Percentiles rank a stretch among this genome's conserved stretches.
Evolutionary conservation across 1,140 invertebrate genomes (phyloP).

Genomic region (Panagrolaimus sp.): DNA sequence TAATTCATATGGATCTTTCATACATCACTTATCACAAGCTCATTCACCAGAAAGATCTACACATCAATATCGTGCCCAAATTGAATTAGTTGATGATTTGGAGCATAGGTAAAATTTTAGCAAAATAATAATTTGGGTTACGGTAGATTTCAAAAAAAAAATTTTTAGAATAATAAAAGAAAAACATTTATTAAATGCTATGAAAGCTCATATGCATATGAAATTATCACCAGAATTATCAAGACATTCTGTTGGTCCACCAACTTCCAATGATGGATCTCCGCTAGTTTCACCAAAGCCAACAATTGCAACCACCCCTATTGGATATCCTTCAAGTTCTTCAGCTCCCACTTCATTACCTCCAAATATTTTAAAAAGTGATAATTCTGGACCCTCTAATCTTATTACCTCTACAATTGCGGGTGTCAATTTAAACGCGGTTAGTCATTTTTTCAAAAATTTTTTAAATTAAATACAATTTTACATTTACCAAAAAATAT

Average conservation of each 20-base stretch:
- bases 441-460: background rate
- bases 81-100: constrained; percentile 52
- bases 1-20: constrained; percentile 44
- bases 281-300: constrained; percentile 27
- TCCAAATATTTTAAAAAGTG: constrained; percentile 30
- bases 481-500: too few species aligned
- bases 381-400: constrained; percentile 34
- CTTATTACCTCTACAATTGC: constrained; percentile 10
- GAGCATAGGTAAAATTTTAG: constrained; percentile 33
- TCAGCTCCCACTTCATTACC: constrained; percentile 25
- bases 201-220: constrained; percentile 94
- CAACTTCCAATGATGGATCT: background rate
- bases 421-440: constrained; percentile 9
- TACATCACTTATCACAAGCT: constrained; percentile 41
- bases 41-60: constrained; percentile 42
- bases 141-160: too few species aligned
- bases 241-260: background rate
- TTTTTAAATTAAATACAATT: too few species aligned
- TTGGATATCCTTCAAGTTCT: constrained; percentile 27
- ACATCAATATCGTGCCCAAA: constrained; percentile 47
- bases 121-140: too few species aligned
- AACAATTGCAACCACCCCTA: constrained; percentile 40
- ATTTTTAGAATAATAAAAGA: constrained; percentile 64
- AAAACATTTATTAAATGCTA: constrained; percentile 83
- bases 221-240: constrained; percentile 59